These are phyloP conservation scores for Neomonachus schauinslandi DNA, from an alignment of 2,113 vertebrate species.

Conservation along the genomic window DNA sequence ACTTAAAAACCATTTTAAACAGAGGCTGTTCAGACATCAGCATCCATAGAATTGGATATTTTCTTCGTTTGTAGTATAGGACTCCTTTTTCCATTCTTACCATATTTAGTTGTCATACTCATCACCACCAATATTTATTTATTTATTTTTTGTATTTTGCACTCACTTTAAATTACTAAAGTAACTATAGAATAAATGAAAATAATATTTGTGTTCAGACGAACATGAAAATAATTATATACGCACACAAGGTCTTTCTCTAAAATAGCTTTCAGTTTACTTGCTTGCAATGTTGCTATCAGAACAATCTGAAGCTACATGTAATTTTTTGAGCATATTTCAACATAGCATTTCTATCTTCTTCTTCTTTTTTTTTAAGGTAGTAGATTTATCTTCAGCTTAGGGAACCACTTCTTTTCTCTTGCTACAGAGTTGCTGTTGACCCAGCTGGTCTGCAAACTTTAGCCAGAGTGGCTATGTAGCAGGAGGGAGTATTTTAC, in stretches of 20 bases:
- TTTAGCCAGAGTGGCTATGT: neutral
- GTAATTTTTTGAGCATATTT: neutral
- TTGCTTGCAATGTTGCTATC: neutral
- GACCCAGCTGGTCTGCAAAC: constrained; percentile 3
- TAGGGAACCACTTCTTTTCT: neutral
- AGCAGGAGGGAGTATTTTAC: constrained; percentile 19
- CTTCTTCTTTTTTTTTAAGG: neutral
- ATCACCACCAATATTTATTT: neutral
- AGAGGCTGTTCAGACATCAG: neutral
- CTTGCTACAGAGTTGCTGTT: neutral
- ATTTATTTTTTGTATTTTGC: neutral
- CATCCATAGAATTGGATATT: neutral
- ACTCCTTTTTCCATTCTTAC: neutral
- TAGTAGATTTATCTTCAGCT: neutral
- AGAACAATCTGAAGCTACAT: neutral
- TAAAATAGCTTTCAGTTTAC: neutral
- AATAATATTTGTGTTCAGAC: neutral
- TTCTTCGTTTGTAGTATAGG: neutral
- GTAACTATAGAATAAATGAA: neutral
- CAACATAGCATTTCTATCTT: neutral
- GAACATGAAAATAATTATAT: neutral
- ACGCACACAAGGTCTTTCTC: neutral
- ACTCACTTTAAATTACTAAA: neutral
- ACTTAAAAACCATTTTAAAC: neutral
- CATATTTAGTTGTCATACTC: neutral